Base-by-base conservation (phyloP, 2,113 vertebrate genomes). In the Cygnus buccinator region DNA sequence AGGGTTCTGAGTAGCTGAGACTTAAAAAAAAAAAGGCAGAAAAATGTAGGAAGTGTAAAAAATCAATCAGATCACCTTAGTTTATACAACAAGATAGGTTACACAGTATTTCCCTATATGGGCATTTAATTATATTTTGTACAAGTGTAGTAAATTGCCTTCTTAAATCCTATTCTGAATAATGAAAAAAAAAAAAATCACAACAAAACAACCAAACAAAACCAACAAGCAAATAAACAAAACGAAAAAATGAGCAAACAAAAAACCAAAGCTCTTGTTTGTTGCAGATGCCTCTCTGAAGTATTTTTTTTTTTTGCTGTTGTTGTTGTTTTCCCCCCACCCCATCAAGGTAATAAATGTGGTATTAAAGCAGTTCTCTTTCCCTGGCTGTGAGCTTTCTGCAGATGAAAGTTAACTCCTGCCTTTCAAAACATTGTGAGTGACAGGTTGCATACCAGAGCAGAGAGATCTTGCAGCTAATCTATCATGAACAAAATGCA, bases 401-500 rank as follows among this genome's bases (percentile, higher is more conserved):
- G 62, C 39, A 96, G 95, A 97, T 96, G 94, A 97, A 98, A 98
- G 97, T 94, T 94, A 97, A 90, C 93, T 96, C 84, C 81, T 94
- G 88, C 95, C 95, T 97, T 93, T 87, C 46, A 68, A 93, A 93
- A 81, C 9, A 1, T 54, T 26, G 0, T 94, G 95, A 97, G 76
- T 97, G 97, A 92, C 95, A 97, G 87, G 87, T 73, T 93, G 92
- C 90, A 61, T 43, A 91, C 58, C 70, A 93, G 37, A 62, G 77
- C 9, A 1, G 90, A 79, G 94, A 93, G 93, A 91, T 97, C 93
- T 84, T 16, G 0, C 59, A 2, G 3, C 79, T 96, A 89, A 96
- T 96, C 92, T 97, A 29, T 84, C 87, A 87, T 0, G 11, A 94
- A 48, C 70, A 84, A 92, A 93, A 94, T 44, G 86, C 95, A 77